Base-by-base conservation (phyloP, 2,888 invertebrate genomes). In the Brachyopa scutellaris region DNA sequence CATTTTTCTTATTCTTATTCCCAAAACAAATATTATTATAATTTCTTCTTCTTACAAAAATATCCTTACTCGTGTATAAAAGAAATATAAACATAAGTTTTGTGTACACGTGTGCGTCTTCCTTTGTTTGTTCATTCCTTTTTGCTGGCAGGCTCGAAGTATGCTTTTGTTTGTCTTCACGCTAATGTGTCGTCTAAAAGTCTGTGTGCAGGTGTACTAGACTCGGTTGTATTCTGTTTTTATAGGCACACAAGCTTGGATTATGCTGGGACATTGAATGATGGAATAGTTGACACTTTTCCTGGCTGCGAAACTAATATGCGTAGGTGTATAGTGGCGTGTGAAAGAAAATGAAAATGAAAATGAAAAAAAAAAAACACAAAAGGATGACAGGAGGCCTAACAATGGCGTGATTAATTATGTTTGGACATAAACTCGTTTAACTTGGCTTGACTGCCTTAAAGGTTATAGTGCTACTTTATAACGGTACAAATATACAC, bases 31-130 rank as follows among this genome's bases (percentile, higher is more conserved):
- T 33, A 45, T 62, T 51, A 53, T 61, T 61, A 51, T 53, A 38
- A 21, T 23, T 9, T 33, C 33, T 19, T 53, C 33, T 31, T 26
- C 31, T n/a, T 33, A 6, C 6, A 5, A 5, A 5, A 26, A 5
- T 26, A 26, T 53, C 7, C 17, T n/a, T 29, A 19, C 33, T 67
- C 13, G 15, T 11, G 31, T 23, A 70, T 53, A 61, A 51, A 70
- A 51, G 49, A 51, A 61, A 61, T 51, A 26, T 49, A 49, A 47
- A n/a, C n/a, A n/a, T n/a, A n/a, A n/a, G n/a, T n/a, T n/a, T n/a
- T n/a, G n/a, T 61, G 53, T 62, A 57, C 57, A 55, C 67, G 67
- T 55, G 69, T 69, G 57, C 49, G 19, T 53, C 55, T 62, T 72
- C 62, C 53, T 62, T 72, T 72, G 51, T 70, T 70, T 61, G 61